phyloP scores from a whole-genome alignment of 2,797 vertebrate species.

The Helicolenus hilgendorfi region DNA sequence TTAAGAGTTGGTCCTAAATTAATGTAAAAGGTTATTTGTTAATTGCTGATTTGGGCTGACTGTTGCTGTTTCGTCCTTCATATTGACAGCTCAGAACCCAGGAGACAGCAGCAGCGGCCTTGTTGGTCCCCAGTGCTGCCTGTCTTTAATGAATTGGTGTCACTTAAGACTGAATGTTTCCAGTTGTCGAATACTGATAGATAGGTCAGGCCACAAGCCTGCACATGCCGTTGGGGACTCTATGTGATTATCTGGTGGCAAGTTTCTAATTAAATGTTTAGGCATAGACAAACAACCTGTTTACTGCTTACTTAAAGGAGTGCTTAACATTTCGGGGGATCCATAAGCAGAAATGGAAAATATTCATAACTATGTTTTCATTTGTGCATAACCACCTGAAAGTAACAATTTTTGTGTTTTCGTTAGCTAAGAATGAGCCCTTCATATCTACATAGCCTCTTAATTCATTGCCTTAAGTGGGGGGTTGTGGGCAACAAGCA shows the following conservation, averaged over 20 bases:
- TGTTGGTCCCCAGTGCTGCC: background rate
- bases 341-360: background rate
- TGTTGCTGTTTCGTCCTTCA: slow-evolving; percentile 28
- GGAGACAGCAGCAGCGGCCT: slow-evolving; percentile 13
- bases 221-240: slow-evolving; percentile 18
- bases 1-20: slow-evolving; percentile 12
- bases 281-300: slow-evolving; percentile 68
- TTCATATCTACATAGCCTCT: background rate
- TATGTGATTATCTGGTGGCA: slow-evolving; percentile 48
- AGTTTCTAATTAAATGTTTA: slow-evolving; percentile 71
- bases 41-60: slow-evolving; percentile 42
- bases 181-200: slow-evolving; percentile 39
- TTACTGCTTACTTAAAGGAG: slow-evolving; percentile 32
- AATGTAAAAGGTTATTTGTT: slow-evolving; percentile 53
- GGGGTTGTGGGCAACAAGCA: slow-evolving; percentile 25
- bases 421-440: background rate
- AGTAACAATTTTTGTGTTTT: background rate
- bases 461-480: slow-evolving; percentile 37
- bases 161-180: slow-evolving; percentile 38
- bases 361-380: no score
- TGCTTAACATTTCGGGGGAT: background rate
- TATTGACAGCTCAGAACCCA: slow-evolving; percentile 44
- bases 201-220: slow-evolving; percentile 6
- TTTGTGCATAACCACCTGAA: background rate
- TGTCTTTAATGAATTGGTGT: slow-evolving; percentile 49